Percentiles rank a stretch among this genome's conserved stretches.
Evolutionary conservation across 2,888 invertebrate genomes (phyloP).

Genomic region (Hirtodrosophila confusa): DNA sequence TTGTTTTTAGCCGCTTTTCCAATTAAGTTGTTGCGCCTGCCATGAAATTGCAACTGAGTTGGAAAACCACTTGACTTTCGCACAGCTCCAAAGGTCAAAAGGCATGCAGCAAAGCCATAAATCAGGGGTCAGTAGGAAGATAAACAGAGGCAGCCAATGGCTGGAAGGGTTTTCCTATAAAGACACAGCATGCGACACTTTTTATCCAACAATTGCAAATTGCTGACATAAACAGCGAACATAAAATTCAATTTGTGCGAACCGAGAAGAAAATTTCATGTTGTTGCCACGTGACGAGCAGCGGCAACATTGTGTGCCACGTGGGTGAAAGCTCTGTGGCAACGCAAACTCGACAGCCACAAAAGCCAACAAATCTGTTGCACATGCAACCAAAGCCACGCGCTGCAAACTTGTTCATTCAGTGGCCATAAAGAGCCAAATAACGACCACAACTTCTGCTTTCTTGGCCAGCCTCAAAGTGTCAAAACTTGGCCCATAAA

Average conservation of each 20-base stretch:
- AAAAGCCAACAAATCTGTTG: constrained; percentile 56
- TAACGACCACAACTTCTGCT: constrained; percentile 30
- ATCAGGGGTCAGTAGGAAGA: constrained; percentile 3
- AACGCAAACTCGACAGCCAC: constrained; percentile 39
- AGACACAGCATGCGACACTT: no score
- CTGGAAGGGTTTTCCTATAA: neutral
- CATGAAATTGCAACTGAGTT: constrained; percentile 45
- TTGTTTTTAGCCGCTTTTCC: constrained; percentile 32
- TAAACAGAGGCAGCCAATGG: neutral
- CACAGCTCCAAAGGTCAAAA: constrained; percentile 55
- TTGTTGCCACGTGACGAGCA: constrained; percentile 9
- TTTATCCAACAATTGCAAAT: neutral
- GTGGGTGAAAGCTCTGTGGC: constrained; percentile 26
- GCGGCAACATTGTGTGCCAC: constrained; percentile 37
- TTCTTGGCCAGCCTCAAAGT: constrained; percentile 44
- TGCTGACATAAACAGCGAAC: constrained; percentile 20
- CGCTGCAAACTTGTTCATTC: constrained; percentile 52
- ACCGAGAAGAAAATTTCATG: constrained; percentile 12
- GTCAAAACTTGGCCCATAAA: constrained; percentile 56
- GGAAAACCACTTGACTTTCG: constrained; percentile 65
- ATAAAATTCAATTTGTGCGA: constrained; percentile 57
- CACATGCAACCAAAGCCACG: constrained; percentile 56
- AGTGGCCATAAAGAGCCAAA: constrained; percentile 61
- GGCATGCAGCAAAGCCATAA: constrained; percentile 19
- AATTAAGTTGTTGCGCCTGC: constrained; percentile 41